Evolutionary conservation across 2,113 vertebrate genomes (phyloP), one percentile per base, ranked within the genome.

Genomic region (Hypomesus transpacificus): DNA sequence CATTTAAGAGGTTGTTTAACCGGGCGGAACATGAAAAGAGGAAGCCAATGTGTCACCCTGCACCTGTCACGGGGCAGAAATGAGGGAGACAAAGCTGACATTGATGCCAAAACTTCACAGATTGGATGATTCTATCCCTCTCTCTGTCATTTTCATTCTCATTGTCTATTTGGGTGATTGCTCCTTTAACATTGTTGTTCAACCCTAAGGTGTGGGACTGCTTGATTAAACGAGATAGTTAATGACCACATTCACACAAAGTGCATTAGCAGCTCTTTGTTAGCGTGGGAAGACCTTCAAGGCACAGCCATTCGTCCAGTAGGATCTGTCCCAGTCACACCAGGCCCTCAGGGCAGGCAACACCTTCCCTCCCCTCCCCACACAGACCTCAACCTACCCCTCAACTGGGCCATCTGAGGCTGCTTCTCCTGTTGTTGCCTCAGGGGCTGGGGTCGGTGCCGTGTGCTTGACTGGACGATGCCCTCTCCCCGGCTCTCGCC

Each of bases 1-100:
- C 78, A 86, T 90, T 91, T 88, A 86, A 87, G 83, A 75, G 80
- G 78, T 85, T 77, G 87, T 90, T 89, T 89, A 86, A 79, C 80
- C 78, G 79, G 76, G 71, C 68, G 52, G 76, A 75, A 28, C 24
- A 69, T 51, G 67, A 69, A 76, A 79, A 79, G 85, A 78, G 75
- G 75, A 81, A 79, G 60, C 62, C 71, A 54, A 71, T 2, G 52
- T 82, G 80, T 80, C 76, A 68, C 70, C 68, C 31, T 63, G 76
- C 80, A 81, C 80, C 82, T 82, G 75, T 61, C 34, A 46, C 68
- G 69, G 69, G 66, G 65, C 72, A 46, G 22, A 76, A 66, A 62
- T 64, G 77, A 82, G 74, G 61, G 56, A 66, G 72, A 78, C 81
- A 66, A 64, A 64, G 70, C 56, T 78, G 71, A 81, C 51, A 66